A percentile compares a stretch with the other conserved stretches of the same genome.
These are phyloP conservation scores for Conomelus anceps DNA, from an alignment of 2,888 invertebrate genomes.

Conservation along the genomic window DNA sequence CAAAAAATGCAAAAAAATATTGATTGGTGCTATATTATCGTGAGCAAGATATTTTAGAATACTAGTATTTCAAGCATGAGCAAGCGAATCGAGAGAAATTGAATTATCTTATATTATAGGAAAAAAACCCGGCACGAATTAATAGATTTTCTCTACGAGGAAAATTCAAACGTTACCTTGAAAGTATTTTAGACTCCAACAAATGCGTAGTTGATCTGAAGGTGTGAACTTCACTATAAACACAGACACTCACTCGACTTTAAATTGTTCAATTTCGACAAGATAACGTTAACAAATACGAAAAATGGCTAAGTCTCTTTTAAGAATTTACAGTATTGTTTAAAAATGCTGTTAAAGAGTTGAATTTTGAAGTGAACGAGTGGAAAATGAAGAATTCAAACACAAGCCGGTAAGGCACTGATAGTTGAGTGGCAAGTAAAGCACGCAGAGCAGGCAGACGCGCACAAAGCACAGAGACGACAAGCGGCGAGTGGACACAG, in stretches of 20 bases:
- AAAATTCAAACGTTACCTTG: background rate
- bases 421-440: background rate
- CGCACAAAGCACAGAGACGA: background rate
- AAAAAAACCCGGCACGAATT: background rate
- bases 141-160: background rate
- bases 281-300: too few relatives aligned
- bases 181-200: background rate
- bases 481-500: background rate
- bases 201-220: background rate
- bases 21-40: too few relatives aligned
- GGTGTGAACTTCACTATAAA: background rate
- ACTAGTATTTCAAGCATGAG: too few relatives aligned
- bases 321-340: too few relatives aligned
- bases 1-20: too few relatives aligned
- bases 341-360: too few relatives aligned
- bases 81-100: background rate
- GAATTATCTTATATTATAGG: background rate
- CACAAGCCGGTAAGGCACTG: background rate
- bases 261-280: too few relatives aligned
- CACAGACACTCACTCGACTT: background rate
- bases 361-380: background rate
- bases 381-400: background rate
- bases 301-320: too few relatives aligned
- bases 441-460: background rate
- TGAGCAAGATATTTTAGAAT: too few relatives aligned